These are phyloP conservation scores for Crematogaster levior DNA, from an alignment of 2,888 invertebrate genomes.

Conservation along the genomic window DNA sequence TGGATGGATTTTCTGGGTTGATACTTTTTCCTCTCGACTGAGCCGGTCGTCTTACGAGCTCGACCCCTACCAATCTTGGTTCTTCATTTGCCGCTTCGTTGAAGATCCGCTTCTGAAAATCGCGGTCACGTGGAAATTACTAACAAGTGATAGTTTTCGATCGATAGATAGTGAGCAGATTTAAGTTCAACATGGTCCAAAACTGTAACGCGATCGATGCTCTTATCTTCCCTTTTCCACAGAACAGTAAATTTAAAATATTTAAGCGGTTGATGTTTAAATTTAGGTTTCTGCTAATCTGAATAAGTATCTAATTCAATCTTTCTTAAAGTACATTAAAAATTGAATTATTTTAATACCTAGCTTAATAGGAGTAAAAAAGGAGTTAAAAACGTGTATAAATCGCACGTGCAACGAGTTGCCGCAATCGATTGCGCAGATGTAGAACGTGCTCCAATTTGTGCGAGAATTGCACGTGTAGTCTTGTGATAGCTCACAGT, in stretches of 20 bases:
- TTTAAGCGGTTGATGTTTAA: neutral
- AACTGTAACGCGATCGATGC: neutral
- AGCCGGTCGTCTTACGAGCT: slow-evolving; percentile 38
- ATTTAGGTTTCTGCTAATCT: neutral
- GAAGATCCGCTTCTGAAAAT: slow-evolving; percentile 40
- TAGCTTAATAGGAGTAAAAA: neutral
- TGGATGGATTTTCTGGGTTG: slow-evolving; percentile 45
- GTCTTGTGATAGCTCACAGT: slow-evolving; percentile 8
- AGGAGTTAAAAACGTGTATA: neutral
- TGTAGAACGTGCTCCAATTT: slow-evolving; percentile 52
- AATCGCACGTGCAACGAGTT: slow-evolving; percentile 48
- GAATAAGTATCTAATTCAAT: neutral
- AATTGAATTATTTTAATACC: neutral
- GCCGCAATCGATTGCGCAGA: slow-evolving; percentile 50
- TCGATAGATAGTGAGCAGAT: slow-evolving; percentile 10
- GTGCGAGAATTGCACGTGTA: slow-evolving; percentile 38
- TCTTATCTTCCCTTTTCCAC: neutral
- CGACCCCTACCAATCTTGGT: slow-evolving; percentile 15
- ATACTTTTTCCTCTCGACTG: slow-evolving; percentile 41
- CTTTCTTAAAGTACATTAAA: neutral
- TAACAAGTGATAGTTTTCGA: slow-evolving; percentile 12
- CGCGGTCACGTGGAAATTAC: slow-evolving; percentile 30
- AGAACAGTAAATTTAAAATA: neutral
- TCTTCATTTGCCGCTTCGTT: slow-evolving; percentile 54
- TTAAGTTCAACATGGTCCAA: neutral